Percentiles rank a stretch among this genome's conserved stretches.
These are phyloP conservation scores for Perca flavescens DNA, from an alignment of 2,113 vertebrate genomes.

Conservation along the genomic window DNA sequence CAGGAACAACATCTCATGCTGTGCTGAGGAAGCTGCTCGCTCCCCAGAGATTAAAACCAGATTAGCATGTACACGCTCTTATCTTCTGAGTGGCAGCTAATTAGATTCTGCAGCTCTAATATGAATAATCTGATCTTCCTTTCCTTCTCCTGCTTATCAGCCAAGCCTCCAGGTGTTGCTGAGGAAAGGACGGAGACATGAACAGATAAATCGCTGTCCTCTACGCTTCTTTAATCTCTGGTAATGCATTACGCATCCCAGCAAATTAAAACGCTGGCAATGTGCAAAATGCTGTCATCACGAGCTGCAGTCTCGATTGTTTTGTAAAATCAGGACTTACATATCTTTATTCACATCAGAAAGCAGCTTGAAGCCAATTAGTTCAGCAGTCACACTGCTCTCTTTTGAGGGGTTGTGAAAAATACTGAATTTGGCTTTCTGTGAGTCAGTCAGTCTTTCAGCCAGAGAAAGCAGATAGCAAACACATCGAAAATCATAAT, in stretches of 20 bases:
- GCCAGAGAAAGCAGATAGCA: not conserved
- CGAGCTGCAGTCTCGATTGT: not conserved
- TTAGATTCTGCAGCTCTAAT: slow-evolving; percentile 59
- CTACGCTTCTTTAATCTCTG: slow-evolving; percentile 19
- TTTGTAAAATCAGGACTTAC: not conserved
- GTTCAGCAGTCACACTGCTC: not conserved
- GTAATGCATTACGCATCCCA: not conserved
- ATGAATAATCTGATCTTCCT: slow-evolving; percentile 66
- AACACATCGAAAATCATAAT: not conserved
- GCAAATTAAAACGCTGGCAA: not conserved
- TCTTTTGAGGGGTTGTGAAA: not conserved
- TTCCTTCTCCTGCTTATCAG: slow-evolving; percentile 43
- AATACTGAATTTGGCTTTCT: not conserved
- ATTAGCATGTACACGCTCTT: slow-evolving; percentile 36
- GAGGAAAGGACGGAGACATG: slow-evolving; percentile 1
- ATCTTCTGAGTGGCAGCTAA: slow-evolving; percentile 56
- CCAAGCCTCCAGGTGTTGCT: slow-evolving; percentile 43
- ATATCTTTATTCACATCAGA: not conserved
- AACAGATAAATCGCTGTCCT: not conserved
- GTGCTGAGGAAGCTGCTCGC: not conserved
- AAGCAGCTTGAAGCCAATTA: not conserved
- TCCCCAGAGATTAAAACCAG: slow-evolving; percentile 34
- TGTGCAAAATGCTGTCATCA: not conserved
- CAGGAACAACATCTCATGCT: slow-evolving; percentile 2
- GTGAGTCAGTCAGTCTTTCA: not conserved